Evolutionary conservation across 2,888 invertebrate species (phyloP), one percentile per base, ranked within the genome.

Genomic region (Tachina fera): DNA sequence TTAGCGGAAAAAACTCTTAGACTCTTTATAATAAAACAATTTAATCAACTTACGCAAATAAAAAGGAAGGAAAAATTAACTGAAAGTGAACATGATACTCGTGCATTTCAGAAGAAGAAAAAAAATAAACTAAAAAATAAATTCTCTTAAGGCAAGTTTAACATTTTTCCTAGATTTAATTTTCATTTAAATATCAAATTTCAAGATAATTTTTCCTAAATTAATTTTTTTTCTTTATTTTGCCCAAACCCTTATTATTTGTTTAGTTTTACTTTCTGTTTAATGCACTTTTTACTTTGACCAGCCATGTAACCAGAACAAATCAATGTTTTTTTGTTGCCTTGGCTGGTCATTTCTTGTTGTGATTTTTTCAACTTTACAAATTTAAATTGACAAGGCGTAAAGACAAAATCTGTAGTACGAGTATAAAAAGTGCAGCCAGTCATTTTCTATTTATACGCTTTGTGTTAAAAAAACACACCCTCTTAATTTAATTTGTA

Each of bases 301-400:
- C 63, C 77, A 74, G 51, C 63, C 77, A 74, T 68, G 9, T 9
- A 74, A 74, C 67, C 75, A 63, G 47, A 76, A 82, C 76, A 70
- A 82, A 70, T 82, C 75, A 56, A 45, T 74, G 56, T 63, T 63
- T 56, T 63, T 39, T 22, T 70, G 70, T 22, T 70, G 70, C 19
- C 22, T 13, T 41, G 22, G 14, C 56, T 76, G 71, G 65, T 65
- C 76, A 70, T 14, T 49, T 76, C 49, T 78, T 78, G 58, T 60
- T 39, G 41, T 39, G 49, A 51, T 60, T 31, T 31, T 61, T 51
- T 4, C 16, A 67, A 49, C 19, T 60, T 31, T 4, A 58, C 41
- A 47, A 65, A 71, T 83, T 71, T 22, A 77, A 83, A 71, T 77
- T 83, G 65, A 83, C 82, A 83, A 39, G 76, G 61, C 82, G 82